Conservation (phyloP, 1,140 invertebrate species). For the Pteromalus puparum region DNA sequence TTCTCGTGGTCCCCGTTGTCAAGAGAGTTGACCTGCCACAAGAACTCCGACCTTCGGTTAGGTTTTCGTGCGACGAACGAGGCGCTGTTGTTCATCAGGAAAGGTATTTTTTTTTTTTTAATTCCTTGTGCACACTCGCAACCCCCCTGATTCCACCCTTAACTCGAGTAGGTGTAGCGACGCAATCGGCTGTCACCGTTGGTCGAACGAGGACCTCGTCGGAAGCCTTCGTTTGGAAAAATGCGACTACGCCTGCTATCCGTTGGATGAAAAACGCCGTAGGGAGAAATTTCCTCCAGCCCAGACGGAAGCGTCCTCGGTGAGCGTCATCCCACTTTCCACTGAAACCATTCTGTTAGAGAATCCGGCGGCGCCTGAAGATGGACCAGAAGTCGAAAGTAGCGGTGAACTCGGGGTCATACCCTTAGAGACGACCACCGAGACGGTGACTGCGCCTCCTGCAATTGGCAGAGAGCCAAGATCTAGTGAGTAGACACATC, state of each 20-base stretch:
- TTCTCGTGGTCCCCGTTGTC: constrained; percentile 81
- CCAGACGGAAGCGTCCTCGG: constrained; percentile 40
- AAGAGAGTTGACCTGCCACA: constrained; percentile 73
- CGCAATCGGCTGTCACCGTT: constrained; percentile 79
- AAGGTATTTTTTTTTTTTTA: constrained; percentile 58
- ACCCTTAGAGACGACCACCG: constrained; percentile 34
- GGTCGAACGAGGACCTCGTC: constrained; percentile 77
- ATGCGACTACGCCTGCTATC: constrained; percentile 78
- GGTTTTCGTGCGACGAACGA: constrained; percentile 81
- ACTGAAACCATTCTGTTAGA: background rate
- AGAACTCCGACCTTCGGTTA: constrained; percentile 77
- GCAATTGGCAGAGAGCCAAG: background rate
- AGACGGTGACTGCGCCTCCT: background rate
- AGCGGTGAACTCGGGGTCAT: constrained; percentile 48
- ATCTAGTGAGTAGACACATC: background rate
- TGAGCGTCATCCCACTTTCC: background rate
- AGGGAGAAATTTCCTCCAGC: constrained; percentile 46
- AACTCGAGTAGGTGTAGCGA: constrained; percentile 73
- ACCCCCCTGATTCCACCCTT: background rate
- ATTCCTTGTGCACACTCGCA: too few species aligned
- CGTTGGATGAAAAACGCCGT: constrained; percentile 44
- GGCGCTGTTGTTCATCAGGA: constrained; percentile 83
- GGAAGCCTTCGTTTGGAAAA: constrained; percentile 75
- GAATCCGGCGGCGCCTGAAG: background rate
- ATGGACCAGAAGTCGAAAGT: constrained; percentile 30